Base-by-base conservation (phyloP, 2,888 invertebrate genomes). In the Mallateleia sp. region DNA sequence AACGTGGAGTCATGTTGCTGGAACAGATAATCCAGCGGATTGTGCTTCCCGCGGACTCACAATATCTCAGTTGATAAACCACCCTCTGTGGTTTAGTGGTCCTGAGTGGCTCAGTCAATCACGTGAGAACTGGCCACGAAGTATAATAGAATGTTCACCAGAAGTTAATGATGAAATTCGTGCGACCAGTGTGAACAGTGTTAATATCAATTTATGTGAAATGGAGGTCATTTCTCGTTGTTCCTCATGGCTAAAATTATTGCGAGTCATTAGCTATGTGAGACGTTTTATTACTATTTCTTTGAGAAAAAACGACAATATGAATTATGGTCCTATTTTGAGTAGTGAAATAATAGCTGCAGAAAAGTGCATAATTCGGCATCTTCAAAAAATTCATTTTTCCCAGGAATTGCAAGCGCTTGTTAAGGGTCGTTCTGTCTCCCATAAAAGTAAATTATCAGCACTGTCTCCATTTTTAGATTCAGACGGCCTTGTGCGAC, bases 21-120 rank as follows among this genome's bases (percentile, higher is more conserved):
- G 88, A 5, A 32, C 78, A 9, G 64, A 90, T 5, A 91, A 91
- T 28, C 90, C 90, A 2, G 89, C 89, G 32, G 91, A 90, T 18
- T 87, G 85, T 34, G 90, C 90, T 4, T 91, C 91, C 6, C 80
- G 92, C 6, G 91, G 91, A 1, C 2, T n/a, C n/a, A n/a, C 81
- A 1, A 82, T 87, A 1, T n/a, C 77, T 9, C 77, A 87, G n/a
- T 45, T 90, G 3, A 11, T 75, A 0, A 22, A 45, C 1, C 72
- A 86, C 24, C 24, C 56, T 7, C 42, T 91, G 9, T 91, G 91
- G 89, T 91, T 88, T 89, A 34, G 71, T 6, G 91, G 91, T 1
- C 90, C 90, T 0, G 2, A 1, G 11, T 66, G 66, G 66, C n/a
- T n/a, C n/a, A n/a, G n/a, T n/a, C n/a, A n/a, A n/a, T n/a, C n/a